These are phyloP conservation scores for Harlomillsia oculata DNA, from an alignment of 1,140 invertebrate genomes.

Conservation along the genomic window DNA sequence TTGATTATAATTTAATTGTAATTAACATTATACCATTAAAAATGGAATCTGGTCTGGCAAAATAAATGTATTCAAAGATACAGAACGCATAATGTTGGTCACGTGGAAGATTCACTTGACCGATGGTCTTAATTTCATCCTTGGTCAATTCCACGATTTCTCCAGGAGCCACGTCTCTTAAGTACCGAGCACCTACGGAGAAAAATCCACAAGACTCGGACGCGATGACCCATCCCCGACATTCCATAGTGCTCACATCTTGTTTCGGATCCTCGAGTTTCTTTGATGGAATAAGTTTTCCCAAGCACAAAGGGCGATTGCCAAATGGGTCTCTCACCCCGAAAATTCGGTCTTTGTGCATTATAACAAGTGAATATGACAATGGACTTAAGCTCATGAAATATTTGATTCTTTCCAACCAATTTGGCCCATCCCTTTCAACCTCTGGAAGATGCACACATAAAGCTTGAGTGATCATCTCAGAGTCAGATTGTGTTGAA, in stretches of 20 bases:
- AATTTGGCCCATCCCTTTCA: constrained; percentile 73
- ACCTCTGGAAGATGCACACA: constrained; percentile 86
- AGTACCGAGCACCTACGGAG: constrained; percentile 80
- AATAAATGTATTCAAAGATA: constrained; percentile 99
- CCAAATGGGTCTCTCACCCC: constrained; percentile 91
- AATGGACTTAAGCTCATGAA: constrained; percentile 82
- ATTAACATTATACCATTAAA: constrained; percentile 58
- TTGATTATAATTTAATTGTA: no score
- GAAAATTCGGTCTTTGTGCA: constrained; percentile 88
- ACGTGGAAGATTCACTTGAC: constrained; percentile 66
- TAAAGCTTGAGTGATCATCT: constrained; percentile 89
- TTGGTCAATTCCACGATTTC: constrained; percentile 89
- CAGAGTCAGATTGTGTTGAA: constrained; percentile 90
- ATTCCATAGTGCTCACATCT: constrained; percentile 45
- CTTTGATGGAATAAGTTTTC: constrained; percentile 67
- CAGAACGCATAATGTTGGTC: constrained; percentile 80
- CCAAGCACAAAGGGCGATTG: constrained; percentile 87
- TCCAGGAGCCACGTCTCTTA: constrained; percentile 78
- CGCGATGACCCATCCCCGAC: constrained; percentile 88
- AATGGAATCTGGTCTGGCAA: constrained; percentile 85
- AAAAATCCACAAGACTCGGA: constrained; percentile 94
- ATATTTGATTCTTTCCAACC: constrained; percentile 79
- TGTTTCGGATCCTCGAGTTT: constrained; percentile 21
- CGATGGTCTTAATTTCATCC: constrained; percentile 72
- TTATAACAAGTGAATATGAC: constrained; percentile 87